Evolutionary conservation across 2,888 invertebrate genomes (phyloP), one percentile per base, ranked within the genome.

Genomic region (Xanthia togata): DNA sequence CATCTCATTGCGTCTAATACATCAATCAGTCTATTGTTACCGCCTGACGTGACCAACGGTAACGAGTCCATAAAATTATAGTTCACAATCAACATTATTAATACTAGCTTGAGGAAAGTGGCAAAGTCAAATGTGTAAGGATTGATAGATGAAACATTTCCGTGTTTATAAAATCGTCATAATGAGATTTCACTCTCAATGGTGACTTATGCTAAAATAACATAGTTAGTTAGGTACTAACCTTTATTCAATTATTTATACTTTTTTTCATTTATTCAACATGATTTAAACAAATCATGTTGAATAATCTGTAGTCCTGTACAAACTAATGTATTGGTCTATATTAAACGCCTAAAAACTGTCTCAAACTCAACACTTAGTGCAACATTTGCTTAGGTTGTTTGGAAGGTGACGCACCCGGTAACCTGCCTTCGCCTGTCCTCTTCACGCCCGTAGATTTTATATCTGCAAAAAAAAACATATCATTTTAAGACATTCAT

Each of bases 351-450:
- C 79, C 73, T 83, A 78, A 83, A 87, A 87, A 87, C 74, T 83
- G 81, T 88, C 84, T 81, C 82, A 79, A 82, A 79, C 79, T 86
- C 77, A 87, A 86, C 89, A 88, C 90, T 94, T 92, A 96, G 90
- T 96, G 96, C 88, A 96, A 86, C 82, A 96, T 85, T 89, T 95
- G 95, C 86, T 97, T 97, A 23, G 95, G 93, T 88, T 97, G 97
- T 86, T 97, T 97, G 12, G 96, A 96, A 2, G 97, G 96, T 31
- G 97, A 96, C 11, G 97, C 96, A 82, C 96, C 96, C 8, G 96
- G 94, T 81, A 96, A 81, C 83, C 97, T 91, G 38, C 93, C 93
- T 50, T 97, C 97, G 74, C 96, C 95, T 53, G 96, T 92, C 67
- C 97, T 87, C 88, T 97, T 97, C 77, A 96, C 93, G 1, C 95